A percentile compares a stretch with the other conserved stretches of the same genome.
Conservation (phyloP, 2,797 vertebrate genomes). For the Tachyglossus aculeatus region DNA sequence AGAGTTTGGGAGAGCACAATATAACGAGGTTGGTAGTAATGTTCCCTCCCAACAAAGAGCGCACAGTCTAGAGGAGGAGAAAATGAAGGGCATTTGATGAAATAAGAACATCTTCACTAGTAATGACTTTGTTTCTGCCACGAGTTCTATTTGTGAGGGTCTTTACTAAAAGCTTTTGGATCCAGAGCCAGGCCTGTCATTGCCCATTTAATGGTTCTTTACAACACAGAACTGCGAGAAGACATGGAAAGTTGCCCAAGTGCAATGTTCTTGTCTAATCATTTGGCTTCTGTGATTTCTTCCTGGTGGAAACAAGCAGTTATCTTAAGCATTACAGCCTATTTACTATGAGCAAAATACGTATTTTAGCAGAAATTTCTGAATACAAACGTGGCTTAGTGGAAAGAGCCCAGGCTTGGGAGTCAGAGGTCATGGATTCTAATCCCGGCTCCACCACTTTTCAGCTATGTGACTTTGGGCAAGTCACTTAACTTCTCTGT, state of each 20-base stretch:
- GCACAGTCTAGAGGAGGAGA: too few relatives aligned
- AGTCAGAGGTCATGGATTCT: too few relatives aligned
- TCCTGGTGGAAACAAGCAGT: not conserved
- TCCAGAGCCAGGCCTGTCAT: not conserved
- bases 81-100: too few relatives aligned
- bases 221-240: not conserved
- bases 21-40: too few relatives aligned
- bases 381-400: not conserved
- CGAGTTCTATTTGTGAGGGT: not conserved
- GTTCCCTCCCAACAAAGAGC: too few relatives aligned
- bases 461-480: too few relatives aligned
- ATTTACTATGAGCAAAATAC: not conserved
- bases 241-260: not conserved
- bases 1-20: too few relatives aligned
- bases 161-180: not conserved
- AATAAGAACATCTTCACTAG: too few relatives aligned
- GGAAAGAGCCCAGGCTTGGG: too few relatives aligned
- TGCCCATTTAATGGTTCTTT: not conserved
- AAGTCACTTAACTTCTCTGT: too few relatives aligned
- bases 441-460: too few relatives aligned
- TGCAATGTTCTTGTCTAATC: not conserved
- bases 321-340: not conserved
- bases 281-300: not conserved
- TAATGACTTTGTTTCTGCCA: too few relatives aligned
- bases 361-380: not conserved